Evolutionary conservation across 2,797 vertebrate species (phyloP).

Genomic region (Salarias fasciatus): DNA sequence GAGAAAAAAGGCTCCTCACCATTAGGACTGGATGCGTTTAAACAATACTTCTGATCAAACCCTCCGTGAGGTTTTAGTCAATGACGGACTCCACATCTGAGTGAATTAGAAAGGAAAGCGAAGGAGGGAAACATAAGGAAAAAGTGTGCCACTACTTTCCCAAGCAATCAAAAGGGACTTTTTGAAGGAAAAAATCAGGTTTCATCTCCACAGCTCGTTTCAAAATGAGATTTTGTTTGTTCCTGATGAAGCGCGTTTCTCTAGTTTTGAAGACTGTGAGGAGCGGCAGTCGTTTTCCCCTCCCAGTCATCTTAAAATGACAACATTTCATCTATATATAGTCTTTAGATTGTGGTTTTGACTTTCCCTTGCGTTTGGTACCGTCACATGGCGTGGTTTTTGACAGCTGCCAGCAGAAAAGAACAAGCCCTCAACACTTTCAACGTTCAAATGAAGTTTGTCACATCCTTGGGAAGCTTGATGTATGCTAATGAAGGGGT

Average conservation of each 20-base stretch:
- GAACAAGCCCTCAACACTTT: conserved; percentile 78
- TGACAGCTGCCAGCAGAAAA: conserved; percentile 86
- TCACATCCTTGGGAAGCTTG: conserved; percentile 76
- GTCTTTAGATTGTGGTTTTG: conserved; percentile 78
- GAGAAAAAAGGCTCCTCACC: conserved; percentile 33
- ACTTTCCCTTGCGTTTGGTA: conserved; percentile 67
- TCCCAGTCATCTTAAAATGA: conserved; percentile 78
- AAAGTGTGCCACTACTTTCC: conserved; percentile 52
- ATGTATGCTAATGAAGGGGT: conserved; percentile 80
- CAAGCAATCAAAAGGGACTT: conserved; percentile 60
- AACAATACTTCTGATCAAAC: conserved; percentile 65
- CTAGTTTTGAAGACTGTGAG: conserved; percentile 71
- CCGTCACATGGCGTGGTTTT: conserved; percentile 72
- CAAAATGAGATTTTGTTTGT: conserved; percentile 65
- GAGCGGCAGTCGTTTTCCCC: conserved; percentile 62
- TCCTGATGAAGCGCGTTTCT: conserved; percentile 71
- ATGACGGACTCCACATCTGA: conserved; percentile 65
- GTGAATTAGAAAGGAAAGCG: conserved; percentile 36
- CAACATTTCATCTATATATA: conserved; percentile 86
- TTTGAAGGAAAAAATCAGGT: conserved; percentile 63
- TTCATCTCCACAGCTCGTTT: conserved; percentile 65
- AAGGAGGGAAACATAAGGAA: conserved; percentile 39
- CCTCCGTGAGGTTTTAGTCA: conserved; percentile 60
- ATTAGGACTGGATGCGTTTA: conserved; percentile 63
- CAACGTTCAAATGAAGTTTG: conserved; percentile 81